Evolutionary conservation across 2,113 vertebrate species (phyloP).

Genomic region (Ciconia boyciana): DNA sequence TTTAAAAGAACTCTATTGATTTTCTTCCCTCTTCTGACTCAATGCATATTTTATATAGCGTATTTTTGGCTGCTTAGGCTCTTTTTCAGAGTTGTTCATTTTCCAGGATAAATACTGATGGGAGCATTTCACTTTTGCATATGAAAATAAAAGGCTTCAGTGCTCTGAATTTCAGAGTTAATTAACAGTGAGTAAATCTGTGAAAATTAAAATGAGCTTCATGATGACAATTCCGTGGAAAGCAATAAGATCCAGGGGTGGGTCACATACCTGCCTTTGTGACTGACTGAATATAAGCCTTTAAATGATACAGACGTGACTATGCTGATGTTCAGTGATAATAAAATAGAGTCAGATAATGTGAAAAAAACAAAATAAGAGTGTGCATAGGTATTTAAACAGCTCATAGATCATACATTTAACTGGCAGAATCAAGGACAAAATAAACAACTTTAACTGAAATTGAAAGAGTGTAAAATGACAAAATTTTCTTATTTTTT

Average conservation of each 20-base stretch:
- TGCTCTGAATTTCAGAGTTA: background rate
- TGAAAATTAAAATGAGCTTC: background rate
- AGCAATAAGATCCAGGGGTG: background rate
- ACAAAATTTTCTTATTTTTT: background rate
- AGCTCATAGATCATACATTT: background rate
- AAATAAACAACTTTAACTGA: background rate
- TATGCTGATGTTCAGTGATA: background rate
- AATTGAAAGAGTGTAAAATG: background rate
- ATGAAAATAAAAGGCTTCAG: background rate
- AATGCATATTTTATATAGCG: constrained; percentile 16
- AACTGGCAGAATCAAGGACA: background rate
- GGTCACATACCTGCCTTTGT: background rate
- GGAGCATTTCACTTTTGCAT: background rate
- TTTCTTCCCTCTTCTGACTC: background rate
- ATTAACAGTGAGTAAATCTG: background rate
- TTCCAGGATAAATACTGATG: background rate
- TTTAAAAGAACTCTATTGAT: constrained; percentile 35
- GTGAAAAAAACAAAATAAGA: background rate
- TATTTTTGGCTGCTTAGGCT: background rate
- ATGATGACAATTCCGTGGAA: background rate
- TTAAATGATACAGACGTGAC: background rate
- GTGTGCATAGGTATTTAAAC: background rate
- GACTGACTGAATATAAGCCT: background rate
- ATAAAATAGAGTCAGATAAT: background rate
- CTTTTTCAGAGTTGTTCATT: background rate